Conservation (phyloP, 2,113 vertebrate species). For the Ramphastos sulfuratus region DNA sequence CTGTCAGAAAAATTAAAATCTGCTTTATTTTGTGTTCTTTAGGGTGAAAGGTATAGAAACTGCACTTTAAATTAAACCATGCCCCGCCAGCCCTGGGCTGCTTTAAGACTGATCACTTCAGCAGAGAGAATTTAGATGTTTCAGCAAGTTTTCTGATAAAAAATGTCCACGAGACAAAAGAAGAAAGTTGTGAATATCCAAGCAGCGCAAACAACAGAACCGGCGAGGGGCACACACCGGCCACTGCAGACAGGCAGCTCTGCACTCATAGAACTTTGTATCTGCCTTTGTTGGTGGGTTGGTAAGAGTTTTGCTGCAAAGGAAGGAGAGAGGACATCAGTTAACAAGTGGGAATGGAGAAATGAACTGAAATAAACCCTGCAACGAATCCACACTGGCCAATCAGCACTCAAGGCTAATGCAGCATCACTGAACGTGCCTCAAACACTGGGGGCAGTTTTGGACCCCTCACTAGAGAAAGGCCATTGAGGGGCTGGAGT, state of each 20-base stretch:
- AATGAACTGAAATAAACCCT: neutral
- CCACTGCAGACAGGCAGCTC: conserved; percentile 47
- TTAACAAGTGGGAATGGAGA: neutral
- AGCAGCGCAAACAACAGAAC: conserved; percentile 69
- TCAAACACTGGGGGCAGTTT: too few species aligned
- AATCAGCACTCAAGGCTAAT: neutral
- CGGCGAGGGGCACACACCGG: conserved; percentile 69
- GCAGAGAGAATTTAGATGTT: conserved; percentile 57
- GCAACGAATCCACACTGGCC: neutral
- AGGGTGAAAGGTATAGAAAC: conserved; percentile 58
- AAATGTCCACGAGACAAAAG: conserved; percentile 73
- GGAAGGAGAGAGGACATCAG: conserved; percentile 21
- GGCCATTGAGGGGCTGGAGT: too few species aligned
- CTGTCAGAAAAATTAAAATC: conserved; percentile 44
- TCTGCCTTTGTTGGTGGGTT: conserved; percentile 97
- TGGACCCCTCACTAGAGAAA: too few species aligned
- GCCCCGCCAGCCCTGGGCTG: conserved; percentile 48
- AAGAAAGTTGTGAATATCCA: conserved; percentile 78
- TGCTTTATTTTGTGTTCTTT: conserved; percentile 47
- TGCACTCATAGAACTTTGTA: conserved; percentile 94
- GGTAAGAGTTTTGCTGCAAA: conserved; percentile 98
- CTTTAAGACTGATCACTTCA: conserved; percentile 61
- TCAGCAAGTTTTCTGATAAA: conserved; percentile 72
- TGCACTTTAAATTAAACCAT: conserved; percentile 59
- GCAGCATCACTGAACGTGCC: too few species aligned